These are phyloP conservation scores for Timandra comae DNA, from an alignment of 2,888 invertebrate species.

Conservation along the genomic window DNA sequence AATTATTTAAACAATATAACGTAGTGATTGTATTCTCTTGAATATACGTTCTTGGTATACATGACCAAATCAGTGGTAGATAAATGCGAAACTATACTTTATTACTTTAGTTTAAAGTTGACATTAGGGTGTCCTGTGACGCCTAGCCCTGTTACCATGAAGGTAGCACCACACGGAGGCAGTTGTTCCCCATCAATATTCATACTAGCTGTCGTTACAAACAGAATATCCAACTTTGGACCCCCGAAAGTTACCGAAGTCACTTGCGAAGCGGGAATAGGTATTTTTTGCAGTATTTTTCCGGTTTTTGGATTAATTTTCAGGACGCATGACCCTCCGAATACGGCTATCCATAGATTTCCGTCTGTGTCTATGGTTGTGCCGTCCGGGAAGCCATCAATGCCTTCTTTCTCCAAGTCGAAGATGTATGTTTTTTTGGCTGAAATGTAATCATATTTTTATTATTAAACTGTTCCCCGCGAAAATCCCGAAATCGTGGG, in stretches of 20 bases:
- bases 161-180: conserved; percentile 77
- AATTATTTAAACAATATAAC: too few relatives aligned
- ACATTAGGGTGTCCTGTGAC: conserved; percentile 70
- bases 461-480: too few relatives aligned
- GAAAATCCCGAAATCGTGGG: too few relatives aligned
- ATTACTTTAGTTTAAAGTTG: too few relatives aligned
- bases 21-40: too few relatives aligned
- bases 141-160: conserved; percentile 78
- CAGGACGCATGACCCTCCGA: conserved; percentile 76
- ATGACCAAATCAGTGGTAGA: too few relatives aligned
- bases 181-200: conserved; percentile 44
- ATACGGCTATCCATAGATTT: conserved; percentile 85
- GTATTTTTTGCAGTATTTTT: conserved; percentile 74
- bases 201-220: conserved; percentile 77
- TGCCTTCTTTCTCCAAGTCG: conserved; percentile 66
- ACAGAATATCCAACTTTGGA: conserved; percentile 80
- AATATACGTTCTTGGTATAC: too few relatives aligned
- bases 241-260: conserved; percentile 87
- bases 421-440: conserved; percentile 78
- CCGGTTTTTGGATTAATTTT: conserved; percentile 74
- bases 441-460: too few relatives aligned
- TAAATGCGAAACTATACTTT: too few relatives aligned
- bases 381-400: conserved; percentile 78
- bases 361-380: conserved; percentile 86
- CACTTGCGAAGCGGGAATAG: conserved; percentile 76